Evolutionary conservation across 2,797 vertebrate genomes (phyloP).

Genomic region (Meriones psammophilus): DNA sequence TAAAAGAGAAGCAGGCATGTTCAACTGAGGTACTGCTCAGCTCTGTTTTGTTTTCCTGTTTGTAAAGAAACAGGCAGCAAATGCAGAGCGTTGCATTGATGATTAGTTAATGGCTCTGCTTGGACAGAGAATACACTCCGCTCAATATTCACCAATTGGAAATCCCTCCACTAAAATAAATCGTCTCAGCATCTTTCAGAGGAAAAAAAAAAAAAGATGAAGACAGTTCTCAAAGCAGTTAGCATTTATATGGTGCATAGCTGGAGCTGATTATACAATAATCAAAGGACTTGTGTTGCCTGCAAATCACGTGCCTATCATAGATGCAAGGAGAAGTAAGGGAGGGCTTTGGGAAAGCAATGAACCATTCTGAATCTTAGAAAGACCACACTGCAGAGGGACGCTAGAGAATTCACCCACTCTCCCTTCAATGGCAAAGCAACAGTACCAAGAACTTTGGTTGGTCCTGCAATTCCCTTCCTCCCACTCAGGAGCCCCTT

Average conservation of each 20-base stretch:
- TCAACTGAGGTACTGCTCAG: background rate
- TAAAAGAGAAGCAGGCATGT: background rate
- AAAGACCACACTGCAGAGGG: slow-evolving; percentile 2
- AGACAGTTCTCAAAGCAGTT: slow-evolving; percentile 43
- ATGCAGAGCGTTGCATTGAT: background rate
- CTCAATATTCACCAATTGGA: slow-evolving; percentile 17
- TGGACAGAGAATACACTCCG: background rate
- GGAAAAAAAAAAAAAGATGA: background rate
- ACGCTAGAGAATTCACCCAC: background rate
- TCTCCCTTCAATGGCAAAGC: slow-evolving; percentile 47
- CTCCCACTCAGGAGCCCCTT: slow-evolving; percentile 51
- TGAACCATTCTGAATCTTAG: background rate
- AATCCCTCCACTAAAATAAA: slow-evolving; percentile 27
- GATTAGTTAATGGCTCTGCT: background rate
- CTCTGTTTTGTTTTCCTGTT: background rate
- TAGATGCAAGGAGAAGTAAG: background rate
- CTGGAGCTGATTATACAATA: slow-evolving; percentile 31
- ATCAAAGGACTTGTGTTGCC: slow-evolving; percentile 10
- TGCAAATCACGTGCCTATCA: slow-evolving; percentile 3
- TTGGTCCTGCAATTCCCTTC: slow-evolving; percentile 51
- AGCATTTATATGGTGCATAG: background rate
- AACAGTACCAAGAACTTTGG: slow-evolving; percentile 34
- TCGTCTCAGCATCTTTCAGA: background rate
- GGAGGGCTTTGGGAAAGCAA: slow-evolving; percentile 30
- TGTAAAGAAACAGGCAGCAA: background rate